Conservation (phyloP, 1,140 invertebrate species). For the Aplysia californica region DNA sequence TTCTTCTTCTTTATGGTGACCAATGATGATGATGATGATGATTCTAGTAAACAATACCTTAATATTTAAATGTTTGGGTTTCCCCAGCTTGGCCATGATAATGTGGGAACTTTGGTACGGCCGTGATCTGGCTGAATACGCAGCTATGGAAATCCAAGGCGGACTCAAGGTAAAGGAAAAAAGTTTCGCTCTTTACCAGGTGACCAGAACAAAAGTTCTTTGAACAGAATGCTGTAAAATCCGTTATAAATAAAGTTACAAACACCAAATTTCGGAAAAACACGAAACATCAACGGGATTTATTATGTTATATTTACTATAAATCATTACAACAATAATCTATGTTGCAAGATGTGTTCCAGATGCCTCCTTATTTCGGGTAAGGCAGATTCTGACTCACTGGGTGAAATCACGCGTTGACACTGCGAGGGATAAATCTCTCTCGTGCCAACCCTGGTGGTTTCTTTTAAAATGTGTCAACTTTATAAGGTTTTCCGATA, state of each 20-base stretch:
- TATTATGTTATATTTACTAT: neutral
- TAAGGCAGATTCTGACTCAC: no score
- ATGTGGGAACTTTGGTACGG: constrained; percentile 63
- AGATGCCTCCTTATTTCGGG: no score
- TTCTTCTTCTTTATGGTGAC: no score
- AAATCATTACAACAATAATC: neutral
- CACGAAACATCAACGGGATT: neutral
- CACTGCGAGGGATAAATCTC: no score
- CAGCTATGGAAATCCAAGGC: constrained; percentile 19
- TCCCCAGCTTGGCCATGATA: constrained; percentile 44
- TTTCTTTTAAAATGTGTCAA: no score
- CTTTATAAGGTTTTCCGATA: no score
- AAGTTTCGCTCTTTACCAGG: constrained; percentile 34
- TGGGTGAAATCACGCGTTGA: no score
- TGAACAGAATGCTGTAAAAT: neutral
- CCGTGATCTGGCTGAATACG: constrained; percentile 32
- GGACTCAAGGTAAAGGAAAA: constrained; percentile 45
- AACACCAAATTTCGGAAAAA: neutral
- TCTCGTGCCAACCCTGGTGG: no score
- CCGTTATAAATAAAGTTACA: neutral
- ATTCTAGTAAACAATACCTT: no score
- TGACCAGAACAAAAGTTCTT: neutral
- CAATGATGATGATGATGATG: no score
- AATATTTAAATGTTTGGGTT: no score
- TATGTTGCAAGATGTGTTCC: neutral